Conservation (phyloP, 2,113 vertebrate genomes). For the Thunnus maccoyii region DNA sequence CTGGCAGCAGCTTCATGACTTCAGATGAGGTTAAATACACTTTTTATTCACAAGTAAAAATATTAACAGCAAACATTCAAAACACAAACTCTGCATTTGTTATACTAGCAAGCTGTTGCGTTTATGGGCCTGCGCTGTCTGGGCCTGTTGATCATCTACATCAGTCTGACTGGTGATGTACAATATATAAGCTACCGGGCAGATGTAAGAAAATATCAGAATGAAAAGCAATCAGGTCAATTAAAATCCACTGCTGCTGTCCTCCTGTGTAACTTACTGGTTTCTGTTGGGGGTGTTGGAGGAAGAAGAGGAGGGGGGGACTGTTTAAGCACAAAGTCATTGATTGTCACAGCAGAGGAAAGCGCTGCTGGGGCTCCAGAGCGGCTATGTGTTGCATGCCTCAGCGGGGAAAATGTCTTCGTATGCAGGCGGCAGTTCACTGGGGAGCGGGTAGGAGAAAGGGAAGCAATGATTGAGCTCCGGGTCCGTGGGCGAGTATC, state of each 20-base stretch:
- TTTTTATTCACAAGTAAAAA: constrained; percentile 83
- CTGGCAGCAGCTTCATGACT: constrained; percentile 44
- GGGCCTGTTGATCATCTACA: constrained; percentile 36
- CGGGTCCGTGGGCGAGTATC: constrained; percentile 92
- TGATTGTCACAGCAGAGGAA: constrained; percentile 68
- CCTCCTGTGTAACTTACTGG: constrained; percentile 62
- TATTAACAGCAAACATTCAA: constrained; percentile 76
- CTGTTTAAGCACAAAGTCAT: constrained; percentile 59
- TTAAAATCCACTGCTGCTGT: constrained; percentile 24
- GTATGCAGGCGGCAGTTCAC: constrained; percentile 90
- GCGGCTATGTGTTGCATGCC: constrained; percentile 79
- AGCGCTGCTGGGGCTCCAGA: constrained; percentile 36
- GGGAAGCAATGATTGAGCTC: constrained; percentile 92
- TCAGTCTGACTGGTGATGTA: constrained; percentile 42
- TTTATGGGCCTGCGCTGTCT: constrained; percentile 49
- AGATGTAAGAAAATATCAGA: constrained; percentile 43
- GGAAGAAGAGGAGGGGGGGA: background rate
- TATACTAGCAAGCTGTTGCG: constrained; percentile 70
- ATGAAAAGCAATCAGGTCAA: constrained; percentile 28
- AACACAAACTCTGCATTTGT: constrained; percentile 71
- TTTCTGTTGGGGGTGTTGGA: constrained; percentile 20
- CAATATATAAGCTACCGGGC: background rate
- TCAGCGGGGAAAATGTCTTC: constrained; percentile 93
- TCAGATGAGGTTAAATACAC: constrained; percentile 76
- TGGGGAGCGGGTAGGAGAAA: constrained; percentile 91